Evolutionary conservation across 1,140 invertebrate genomes (phyloP), one percentile per base, ranked within the genome.

Genomic region (Littorina saxatilis): DNA sequence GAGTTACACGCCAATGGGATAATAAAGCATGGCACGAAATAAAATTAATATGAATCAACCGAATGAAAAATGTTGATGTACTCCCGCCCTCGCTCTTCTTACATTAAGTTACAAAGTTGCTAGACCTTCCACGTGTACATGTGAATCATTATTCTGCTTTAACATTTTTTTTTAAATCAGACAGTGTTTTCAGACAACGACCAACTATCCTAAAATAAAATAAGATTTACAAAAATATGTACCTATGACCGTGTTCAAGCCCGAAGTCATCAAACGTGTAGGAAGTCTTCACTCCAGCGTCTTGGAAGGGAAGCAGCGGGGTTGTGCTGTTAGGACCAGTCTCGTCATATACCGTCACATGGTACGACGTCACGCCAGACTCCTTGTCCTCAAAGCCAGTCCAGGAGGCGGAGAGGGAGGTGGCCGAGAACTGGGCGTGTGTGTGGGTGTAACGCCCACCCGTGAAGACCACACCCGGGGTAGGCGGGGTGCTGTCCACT

Each of bases 371-470:
- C 35, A 87, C 79, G 37, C 32, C 75, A 9, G 86, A 87, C 23
- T 87, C 74, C 2, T 20, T 40, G 74, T 87, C 86, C 20, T 81
- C 40, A 70, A 87, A 87, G 20, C 84, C 86, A 72, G 79, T 55
- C 83, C 84, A 87, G 3, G 86, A 87, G 43, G 81, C 81, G n/a
- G 43, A 32, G 20, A 87, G 17, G 17, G 63, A 35, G 58, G 73
- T 52, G 9, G n/a, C 58, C 20, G 73, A 80, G 20, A 74, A 63
- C n/a, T 82, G 79, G 43, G 37, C 72, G 29, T 27, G 58, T 23
- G 11, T 23, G 40, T 80, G 70, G 23, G 37, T 37, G 52, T 83
- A 77, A 13, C 79, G 37, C 40, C 75, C 58, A 20, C 82, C 85
- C 27, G 85, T 84, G 72, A 73, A 87, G 3, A 85, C 84, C 43